Conservation (phyloP, 1,140 invertebrate genomes). For the Dryas iulia region DNA sequence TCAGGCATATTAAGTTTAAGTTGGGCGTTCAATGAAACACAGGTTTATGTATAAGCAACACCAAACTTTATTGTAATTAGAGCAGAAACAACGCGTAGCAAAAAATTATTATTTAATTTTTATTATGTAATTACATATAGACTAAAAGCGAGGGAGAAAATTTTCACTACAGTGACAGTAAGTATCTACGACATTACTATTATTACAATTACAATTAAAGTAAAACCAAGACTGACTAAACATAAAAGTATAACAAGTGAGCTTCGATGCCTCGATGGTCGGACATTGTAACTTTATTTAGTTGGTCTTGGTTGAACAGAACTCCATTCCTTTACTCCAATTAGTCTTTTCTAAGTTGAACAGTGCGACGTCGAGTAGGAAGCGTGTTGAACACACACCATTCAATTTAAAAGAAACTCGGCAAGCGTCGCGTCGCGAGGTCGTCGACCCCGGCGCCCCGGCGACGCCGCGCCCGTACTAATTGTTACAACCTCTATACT, state of each 20-base stretch:
- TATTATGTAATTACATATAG: slow-evolving; percentile 36
- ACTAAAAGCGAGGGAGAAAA: slow-evolving; percentile 48
- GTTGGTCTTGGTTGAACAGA: slow-evolving; percentile 80
- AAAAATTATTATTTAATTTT: slow-evolving; percentile 46
- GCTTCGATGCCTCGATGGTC: slow-evolving; percentile 46
- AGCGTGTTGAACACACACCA: slow-evolving; percentile 73
- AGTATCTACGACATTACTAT: slow-evolving; percentile 52
- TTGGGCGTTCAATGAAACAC: slow-evolving; percentile 28
- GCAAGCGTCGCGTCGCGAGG: slow-evolving; percentile 56
- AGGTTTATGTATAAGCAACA: slow-evolving; percentile 62
- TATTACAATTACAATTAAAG: slow-evolving; percentile 57
- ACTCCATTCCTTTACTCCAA: slow-evolving; percentile 76
- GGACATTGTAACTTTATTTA: slow-evolving; percentile 74
- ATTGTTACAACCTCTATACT: slow-evolving; percentile 90
- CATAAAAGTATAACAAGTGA: slow-evolving; percentile 69
- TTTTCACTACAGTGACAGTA: slow-evolving; percentile 47
- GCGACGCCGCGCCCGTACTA: slow-evolving; percentile 69
- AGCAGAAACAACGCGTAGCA: slow-evolving; percentile 60
- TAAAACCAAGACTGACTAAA: slow-evolving; percentile 81
- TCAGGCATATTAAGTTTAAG: no score
- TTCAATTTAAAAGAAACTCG: slow-evolving; percentile 80
- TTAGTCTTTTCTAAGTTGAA: slow-evolving; percentile 79
- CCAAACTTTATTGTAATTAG: slow-evolving; percentile 68
- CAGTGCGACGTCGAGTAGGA: slow-evolving; percentile 66
- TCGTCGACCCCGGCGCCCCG: slow-evolving; percentile 64